A percentile compares a stretch with the other conserved stretches of the same genome.
Conservation (phyloP, 1,140 invertebrate species). For the Penaeus chinensis region DNA sequence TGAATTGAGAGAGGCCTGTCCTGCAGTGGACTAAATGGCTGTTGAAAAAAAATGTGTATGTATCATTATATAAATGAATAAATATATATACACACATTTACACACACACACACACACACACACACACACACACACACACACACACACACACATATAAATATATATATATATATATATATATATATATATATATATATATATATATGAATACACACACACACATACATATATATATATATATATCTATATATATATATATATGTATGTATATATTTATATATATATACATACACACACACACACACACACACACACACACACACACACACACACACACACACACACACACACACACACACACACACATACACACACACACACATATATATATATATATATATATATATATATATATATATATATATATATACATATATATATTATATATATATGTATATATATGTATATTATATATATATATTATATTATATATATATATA, state of each 20-base stretch:
- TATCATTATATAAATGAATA: background rate
- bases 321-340: no score
- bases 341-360: no score
- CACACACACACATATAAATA: no score
- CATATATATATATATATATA: conserved; percentile 25
- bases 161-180: conserved; percentile 10
- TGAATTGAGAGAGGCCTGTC: background rate
- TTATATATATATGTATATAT: background rate
- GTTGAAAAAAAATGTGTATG: background rate
- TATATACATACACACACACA: background rate
- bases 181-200: background rate
- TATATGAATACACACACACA: conserved; percentile 14
- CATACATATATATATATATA: conserved; percentile 22
- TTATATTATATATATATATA: no score
- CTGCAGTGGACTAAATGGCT: background rate
- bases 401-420: conserved; percentile 21
- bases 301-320: no score
- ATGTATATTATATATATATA: no score
- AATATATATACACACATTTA: conserved; percentile 4
- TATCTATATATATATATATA: background rate
- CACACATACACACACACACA: background rate
- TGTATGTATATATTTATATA: background rate
- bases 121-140: background rate
- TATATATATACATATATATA: background rate
- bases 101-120: background rate